Base-by-base conservation (phyloP, 2,888 invertebrate genomes). In the Girardia tigrina region DNA sequence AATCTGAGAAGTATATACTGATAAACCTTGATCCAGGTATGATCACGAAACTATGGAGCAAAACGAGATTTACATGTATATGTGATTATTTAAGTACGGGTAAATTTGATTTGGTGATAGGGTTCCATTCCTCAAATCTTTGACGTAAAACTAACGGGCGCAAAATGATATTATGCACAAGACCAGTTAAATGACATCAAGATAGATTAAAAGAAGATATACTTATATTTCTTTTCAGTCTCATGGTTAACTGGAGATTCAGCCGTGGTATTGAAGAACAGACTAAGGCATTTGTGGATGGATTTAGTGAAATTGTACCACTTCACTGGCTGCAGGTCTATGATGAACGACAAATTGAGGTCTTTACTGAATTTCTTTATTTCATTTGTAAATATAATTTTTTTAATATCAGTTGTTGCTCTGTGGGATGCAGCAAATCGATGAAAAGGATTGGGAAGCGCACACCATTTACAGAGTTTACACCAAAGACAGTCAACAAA, bases 351-450 rank as follows among this genome's bases (percentile, higher is more conserved):
- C 69, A 77, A 78, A 28, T 77, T 4, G 77, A 77, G 76, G 76
- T 75, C 28, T 20, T 70, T 4, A 28, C n/a, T 70, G 26, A 8
- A 42, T 16, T 42, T 42, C 42, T 70, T 42, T 42, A 23, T 70
- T 70, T 70, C 12, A 70, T 12, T 70, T 6, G 20, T 6, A 20
- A 70, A 70, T 70, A 6, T 70, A 70, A 14, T 14, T 23, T 70
- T n/a, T 12, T n/a, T 70, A 14, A n/a, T 23, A 29, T 29, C 28
- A 85, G 87, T 86, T 98, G 80, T 90, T 99, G 88, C 86, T 98
- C 79, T 97, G 97, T 85, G 98, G 98, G 76, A 99, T 99, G 97
- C 97, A 98, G 85, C 97, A 98, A 85, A 93, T 99, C 77, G 97
- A 98, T 85, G 92, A 97, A 8, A 95, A 97, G 81, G 98, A 98